A percentile compares a stretch with the other conserved stretches of the same genome.
These are phyloP conservation scores for Ovibos moschatus DNA, from an alignment of 2,113 vertebrate species.

Conservation along the genomic window DNA sequence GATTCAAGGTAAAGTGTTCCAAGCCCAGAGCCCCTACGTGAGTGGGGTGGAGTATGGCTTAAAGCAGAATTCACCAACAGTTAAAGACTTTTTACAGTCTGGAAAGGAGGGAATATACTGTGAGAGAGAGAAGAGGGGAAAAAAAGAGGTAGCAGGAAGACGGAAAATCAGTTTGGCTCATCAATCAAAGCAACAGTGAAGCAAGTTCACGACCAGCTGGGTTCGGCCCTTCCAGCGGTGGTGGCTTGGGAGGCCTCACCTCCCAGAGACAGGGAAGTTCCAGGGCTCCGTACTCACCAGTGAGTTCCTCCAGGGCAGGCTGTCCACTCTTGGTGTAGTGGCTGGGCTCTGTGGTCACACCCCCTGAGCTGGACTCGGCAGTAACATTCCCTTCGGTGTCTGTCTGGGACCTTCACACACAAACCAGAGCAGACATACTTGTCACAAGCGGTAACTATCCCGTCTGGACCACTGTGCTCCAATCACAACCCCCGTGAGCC, in stretches of 20 bases:
- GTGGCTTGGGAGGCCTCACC: accelerated
- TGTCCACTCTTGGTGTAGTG: conserved; percentile 90
- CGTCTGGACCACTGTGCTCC: not conserved
- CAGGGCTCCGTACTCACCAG: conserved; percentile 80
- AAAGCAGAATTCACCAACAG: not conserved
- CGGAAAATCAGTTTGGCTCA: not conserved
- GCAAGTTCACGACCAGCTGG: not conserved
- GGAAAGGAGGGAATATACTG: not conserved
- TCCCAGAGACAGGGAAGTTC: not conserved
- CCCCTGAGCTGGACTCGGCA: conserved; percentile 83
- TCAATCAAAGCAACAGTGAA: not conserved
- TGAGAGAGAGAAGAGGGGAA: not conserved
- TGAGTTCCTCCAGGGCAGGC: conserved; percentile 89
- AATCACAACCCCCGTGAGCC: conserved; percentile 1
- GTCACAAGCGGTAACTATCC: not conserved
- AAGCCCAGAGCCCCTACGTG: not conserved
- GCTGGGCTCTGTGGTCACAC: conserved; percentile 84
- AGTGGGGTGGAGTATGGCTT: not conserved
- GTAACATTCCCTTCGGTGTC: conserved; percentile 89
- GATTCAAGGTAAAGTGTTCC: not conserved
- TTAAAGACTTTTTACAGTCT: not conserved
- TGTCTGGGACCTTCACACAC: conserved; percentile 90
- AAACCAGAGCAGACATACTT: conserved; percentile 63
- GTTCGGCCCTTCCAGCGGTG: not conserved
- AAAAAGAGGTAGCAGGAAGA: not conserved